These are phyloP conservation scores for Vidua chalybeata DNA, from an alignment of 2,113 vertebrate genomes.

Conservation along the genomic window DNA sequence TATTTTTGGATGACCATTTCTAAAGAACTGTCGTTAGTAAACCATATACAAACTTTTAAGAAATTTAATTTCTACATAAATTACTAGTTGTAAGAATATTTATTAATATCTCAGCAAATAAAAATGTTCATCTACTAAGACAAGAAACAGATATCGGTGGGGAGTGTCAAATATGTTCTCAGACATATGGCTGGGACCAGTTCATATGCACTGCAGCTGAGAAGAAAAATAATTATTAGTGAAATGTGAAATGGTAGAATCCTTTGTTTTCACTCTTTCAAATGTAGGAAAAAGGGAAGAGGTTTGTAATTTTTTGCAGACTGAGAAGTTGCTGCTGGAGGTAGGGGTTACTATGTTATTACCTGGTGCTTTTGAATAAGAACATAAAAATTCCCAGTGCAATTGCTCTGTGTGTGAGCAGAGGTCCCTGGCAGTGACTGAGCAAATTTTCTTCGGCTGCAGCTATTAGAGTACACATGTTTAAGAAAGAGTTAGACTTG, in stretches of 20 bases:
- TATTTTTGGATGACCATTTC: neutral
- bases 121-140: neutral
- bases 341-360: neutral
- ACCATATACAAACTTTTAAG: neutral
- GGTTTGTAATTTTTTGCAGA: neutral
- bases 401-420: neutral
- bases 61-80: neutral
- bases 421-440: neutral
- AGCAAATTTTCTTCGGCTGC: neutral
- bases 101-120: neutral
- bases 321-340: neutral
- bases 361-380: neutral
- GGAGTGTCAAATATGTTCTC: neutral
- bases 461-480: neutral
- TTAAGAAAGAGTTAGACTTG: neutral
- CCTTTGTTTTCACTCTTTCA: neutral
- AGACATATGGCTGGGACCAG: neutral
- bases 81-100: neutral
- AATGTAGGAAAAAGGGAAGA: neutral
- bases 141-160: neutral
- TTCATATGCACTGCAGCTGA: neutral
- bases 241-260: neutral
- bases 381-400: neutral
- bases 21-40: neutral
- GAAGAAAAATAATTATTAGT: neutral